phyloP scores from a whole-genome alignment of 2,113 vertebrate genomes.

The Miniopterus natalensis region DNA sequence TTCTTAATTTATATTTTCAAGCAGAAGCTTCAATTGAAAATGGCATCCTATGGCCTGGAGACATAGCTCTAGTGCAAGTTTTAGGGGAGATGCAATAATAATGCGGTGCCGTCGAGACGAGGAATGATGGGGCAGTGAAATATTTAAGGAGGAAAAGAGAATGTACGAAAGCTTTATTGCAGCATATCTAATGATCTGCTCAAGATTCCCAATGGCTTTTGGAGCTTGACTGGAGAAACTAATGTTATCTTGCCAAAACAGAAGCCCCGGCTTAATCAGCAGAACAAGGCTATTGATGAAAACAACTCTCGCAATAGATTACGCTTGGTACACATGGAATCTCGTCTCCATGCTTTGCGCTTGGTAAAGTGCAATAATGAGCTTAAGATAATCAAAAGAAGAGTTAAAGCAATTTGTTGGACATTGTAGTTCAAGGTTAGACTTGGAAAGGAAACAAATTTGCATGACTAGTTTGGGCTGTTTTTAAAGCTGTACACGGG shows the following conservation, averaged over 20 bases:
- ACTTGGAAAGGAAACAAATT: conserved; percentile 85
- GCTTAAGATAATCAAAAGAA: conserved; percentile 86
- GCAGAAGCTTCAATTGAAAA: conserved; percentile 90
- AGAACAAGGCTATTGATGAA: conserved; percentile 95
- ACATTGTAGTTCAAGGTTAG: conserved; percentile 85
- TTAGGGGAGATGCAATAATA: conserved; percentile 89
- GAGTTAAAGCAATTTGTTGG: conserved; percentile 86
- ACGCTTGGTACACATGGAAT: conserved; percentile 86
- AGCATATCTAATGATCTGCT: conserved; percentile 95
- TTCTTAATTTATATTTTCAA: conserved; percentile 94
- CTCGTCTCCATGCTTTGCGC: conserved; percentile 88
- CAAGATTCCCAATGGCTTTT: conserved; percentile 91
- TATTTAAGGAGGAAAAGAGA: conserved; percentile 92
- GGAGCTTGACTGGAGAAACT: conserved; percentile 93
- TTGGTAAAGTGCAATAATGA: conserved; percentile 88
- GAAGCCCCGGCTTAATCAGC: conserved; percentile 94
- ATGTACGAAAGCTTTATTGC: conserved; percentile 90
- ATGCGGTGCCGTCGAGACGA: conserved; percentile 84
- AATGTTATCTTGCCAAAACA: conserved; percentile 95
- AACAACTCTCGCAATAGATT: conserved; percentile 91
- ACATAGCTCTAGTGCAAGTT: conserved; percentile 87
- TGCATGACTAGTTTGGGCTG: conserved; percentile 65
- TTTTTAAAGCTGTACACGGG: conserved; percentile 73
- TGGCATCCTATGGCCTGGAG: conserved; percentile 89
- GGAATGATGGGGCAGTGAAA: conserved; percentile 90